phyloP scores from a whole-genome alignment of 2,888 invertebrate genomes.

The Clusia tigrina region DNA sequence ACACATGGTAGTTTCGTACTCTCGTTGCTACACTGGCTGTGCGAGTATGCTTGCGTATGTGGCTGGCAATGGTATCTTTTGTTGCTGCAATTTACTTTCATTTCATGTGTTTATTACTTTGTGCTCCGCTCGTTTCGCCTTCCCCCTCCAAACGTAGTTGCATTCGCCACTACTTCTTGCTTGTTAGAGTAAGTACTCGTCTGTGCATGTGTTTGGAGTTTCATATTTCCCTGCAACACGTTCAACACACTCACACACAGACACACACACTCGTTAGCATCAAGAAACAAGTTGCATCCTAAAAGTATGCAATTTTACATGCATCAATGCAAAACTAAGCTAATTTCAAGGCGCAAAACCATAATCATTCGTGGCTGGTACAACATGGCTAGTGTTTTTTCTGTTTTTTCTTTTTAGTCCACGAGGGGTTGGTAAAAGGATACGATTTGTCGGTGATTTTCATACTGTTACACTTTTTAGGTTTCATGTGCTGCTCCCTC shows the following conservation, averaged over 20 bases:
- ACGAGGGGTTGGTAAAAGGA: not conserved
- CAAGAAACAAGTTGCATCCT: conserved; percentile 15
- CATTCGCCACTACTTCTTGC: not conserved
- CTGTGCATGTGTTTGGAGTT: not conserved
- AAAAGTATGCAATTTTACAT: conserved; percentile 26
- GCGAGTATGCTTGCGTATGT: conserved; percentile 33
- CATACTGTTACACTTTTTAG: not conserved
- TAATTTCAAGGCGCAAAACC: conserved; percentile 25
- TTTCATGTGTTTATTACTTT: conserved; percentile 9
- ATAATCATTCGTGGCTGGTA: not conserved
- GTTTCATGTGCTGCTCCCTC: too few species aligned
- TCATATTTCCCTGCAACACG: conserved; percentile 9
- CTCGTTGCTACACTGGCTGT: conserved; percentile 12
- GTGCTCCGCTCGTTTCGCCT: not conserved
- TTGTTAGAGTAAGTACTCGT: not conserved
- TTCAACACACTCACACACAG: not conserved
- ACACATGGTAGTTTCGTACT: not conserved
- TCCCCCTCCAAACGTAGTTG: not conserved
- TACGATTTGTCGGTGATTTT: not conserved
- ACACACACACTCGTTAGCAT: conserved; percentile 18
- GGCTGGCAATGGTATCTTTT: too few species aligned
- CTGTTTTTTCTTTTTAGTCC: not conserved
- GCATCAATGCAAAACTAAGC: conserved; percentile 27
- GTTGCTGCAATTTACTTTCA: conserved; percentile 15
- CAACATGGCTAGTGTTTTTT: not conserved